These are phyloP conservation scores for Aphelocoma californica DNA, from an alignment of 2,797 vertebrate genomes.

Conservation along the genomic window DNA sequence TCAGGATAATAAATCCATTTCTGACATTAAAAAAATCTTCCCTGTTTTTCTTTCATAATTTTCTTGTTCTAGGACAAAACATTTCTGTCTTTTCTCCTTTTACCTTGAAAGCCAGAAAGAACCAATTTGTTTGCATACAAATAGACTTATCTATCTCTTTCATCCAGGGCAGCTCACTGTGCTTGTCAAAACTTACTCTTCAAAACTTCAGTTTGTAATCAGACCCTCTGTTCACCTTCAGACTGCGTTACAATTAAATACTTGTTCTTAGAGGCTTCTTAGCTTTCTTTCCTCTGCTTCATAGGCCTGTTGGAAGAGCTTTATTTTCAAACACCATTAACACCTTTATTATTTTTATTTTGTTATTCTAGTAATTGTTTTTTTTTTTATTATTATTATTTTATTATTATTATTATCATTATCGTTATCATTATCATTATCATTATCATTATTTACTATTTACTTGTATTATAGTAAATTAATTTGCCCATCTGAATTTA, in stretches of 20 bases:
- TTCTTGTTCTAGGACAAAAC: not conserved
- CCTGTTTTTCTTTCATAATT: not conserved
- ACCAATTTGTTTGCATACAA: not conserved
- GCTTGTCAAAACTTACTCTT: not conserved
- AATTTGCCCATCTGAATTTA: not conserved
- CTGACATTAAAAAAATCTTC: not conserved
- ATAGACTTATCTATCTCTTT: not conserved
- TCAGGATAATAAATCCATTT: not conserved
- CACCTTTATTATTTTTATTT: not conserved
- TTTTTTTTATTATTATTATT: not conserved
- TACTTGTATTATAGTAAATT: not conserved
- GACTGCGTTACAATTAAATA: not conserved
- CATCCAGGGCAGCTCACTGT: accelerated
- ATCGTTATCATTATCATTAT: not conserved
- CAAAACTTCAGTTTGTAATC: not conserved
- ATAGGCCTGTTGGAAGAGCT: not conserved
- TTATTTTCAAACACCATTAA: not conserved
- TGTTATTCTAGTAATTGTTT: not conserved
- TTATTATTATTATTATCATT: too few species aligned
- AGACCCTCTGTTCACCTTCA: not conserved
- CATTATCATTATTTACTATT: not conserved
- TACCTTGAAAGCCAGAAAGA: not conserved
- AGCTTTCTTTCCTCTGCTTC: not conserved
- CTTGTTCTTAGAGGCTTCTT: not conserved
- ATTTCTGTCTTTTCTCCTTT: not conserved